Base-by-base conservation (phyloP, 1,140 invertebrate species). In the Daktulosphaira vitifoliae region DNA sequence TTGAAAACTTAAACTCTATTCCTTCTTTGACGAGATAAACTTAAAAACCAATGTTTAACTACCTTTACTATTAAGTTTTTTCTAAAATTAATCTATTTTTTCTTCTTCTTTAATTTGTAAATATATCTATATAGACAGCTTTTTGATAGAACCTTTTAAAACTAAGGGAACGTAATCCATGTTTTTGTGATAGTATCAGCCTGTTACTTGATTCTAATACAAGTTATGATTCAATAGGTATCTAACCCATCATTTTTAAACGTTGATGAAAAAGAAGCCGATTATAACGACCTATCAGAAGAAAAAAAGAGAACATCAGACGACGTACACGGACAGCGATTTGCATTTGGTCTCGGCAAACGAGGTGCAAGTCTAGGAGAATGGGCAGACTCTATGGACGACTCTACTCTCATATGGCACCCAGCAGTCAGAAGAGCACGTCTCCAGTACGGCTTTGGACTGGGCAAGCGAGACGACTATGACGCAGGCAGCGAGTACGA, bases 401-500 rank as follows among this genome's bases (percentile, higher is more conserved):
- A 68, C n/a, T 48, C 70, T 13, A 69, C 69, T 4, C 67, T 68
- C 9, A 64, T 69, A n/a, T 70, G 70, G 42, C 50, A 56, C n/a
- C 53, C 51, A 7, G 67, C 69, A 20, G 68, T 72, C 46, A 59
- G 42, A 13, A 69, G 72, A 26, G 22, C 65, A 56, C 65, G 68
- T 49, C 69, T 71, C 22, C 72, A 72, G 67, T 78, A 76, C 38
- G 68, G 71, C 2, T 76, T 77, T 53, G 74, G 75, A 9, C 67
- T 77, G 0, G 77, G 75, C 11, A 80, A 78, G 50, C 73, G 74
- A 62, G 51, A 50, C 16, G 68, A 69, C 44, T 67, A 66, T 46
- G 68, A 65, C 16, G 51, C 49, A 1, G 71, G 71, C 64, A 70
- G 56, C 54, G 73, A 72, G 33, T 72, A 72, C n/a, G 51, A 22